A percentile compares a stretch with the other conserved stretches of the same genome.
phyloP scores from a whole-genome alignment of 2,888 invertebrate species.

The Corythucha ciliata region DNA sequence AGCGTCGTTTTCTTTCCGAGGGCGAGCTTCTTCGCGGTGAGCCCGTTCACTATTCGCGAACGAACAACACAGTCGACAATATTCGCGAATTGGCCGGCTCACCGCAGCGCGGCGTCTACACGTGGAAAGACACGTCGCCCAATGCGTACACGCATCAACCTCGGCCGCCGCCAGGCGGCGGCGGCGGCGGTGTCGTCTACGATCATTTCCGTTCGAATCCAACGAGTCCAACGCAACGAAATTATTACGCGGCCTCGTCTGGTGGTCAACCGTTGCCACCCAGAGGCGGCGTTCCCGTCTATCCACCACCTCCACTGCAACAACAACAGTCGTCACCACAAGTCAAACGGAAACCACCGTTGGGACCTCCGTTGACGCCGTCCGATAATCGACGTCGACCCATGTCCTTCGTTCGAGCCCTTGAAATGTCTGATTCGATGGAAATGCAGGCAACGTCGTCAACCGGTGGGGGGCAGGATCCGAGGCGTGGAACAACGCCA shows the following conservation, averaged over 20 bases:
- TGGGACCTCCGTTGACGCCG: conserved; percentile 42
- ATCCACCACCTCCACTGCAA: conserved; percentile 49
- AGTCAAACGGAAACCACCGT: conserved; percentile 46
- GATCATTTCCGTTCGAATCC: conserved; percentile 57
- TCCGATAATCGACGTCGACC: conserved; percentile 54
- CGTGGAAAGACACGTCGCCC: conserved; percentile 70
- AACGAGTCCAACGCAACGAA: conserved; percentile 58
- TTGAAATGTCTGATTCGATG: conserved; percentile 81
- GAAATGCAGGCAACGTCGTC: conserved; percentile 52
- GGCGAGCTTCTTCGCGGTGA: conserved; percentile 66
- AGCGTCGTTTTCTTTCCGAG: conserved; percentile 70
- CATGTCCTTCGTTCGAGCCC: conserved; percentile 78
- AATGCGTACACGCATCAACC: conserved; percentile 48
- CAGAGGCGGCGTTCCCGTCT: conserved; percentile 59
- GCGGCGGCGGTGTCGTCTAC: no score
- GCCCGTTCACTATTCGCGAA: conserved; percentile 48
- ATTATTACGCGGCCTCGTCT: conserved; percentile 41
- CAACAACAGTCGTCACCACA: conserved; percentile 47
- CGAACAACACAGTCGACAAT: conserved; percentile 72
- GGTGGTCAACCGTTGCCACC: conserved; percentile 42
- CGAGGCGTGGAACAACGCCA: conserved; percentile 46
- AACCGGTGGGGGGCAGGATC: no score
- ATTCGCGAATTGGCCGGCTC: conserved; percentile 80
- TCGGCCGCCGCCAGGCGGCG: conserved; percentile 42
- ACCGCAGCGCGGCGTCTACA: conserved; percentile 70